Base-by-base conservation (phyloP, 1,140 invertebrate species). In the Rhagoletis zephyria region DNA sequence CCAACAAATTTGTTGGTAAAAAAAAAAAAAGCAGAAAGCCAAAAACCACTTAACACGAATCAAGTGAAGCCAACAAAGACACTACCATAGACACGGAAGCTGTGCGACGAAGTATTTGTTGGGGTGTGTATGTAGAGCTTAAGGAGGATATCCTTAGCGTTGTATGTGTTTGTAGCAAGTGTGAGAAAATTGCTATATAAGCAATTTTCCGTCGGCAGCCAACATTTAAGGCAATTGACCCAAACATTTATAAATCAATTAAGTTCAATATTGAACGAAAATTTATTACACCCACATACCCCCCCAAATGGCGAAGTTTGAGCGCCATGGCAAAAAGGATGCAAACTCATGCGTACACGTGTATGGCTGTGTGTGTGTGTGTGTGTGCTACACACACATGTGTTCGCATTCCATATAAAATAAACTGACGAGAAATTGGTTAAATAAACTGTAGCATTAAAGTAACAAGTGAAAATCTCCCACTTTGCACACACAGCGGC, bases 241-340 rank as follows among this genome's bases (percentile, higher is more conserved):
- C 74, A 81, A 81, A 81, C 74, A 81, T 81, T 81, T 81, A 81
- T 59, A 81, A 81, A 81, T 81, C 74, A 81, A 81, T 81, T 81
- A 81, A 81, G 74, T 81, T 81, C 74, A 81, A 81, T 81, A 81
- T 56, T 45, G 74, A 81, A 81, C 74, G 74, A 59, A 81, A 81
- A 81, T 81, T 81, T 81, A 81, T 81, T 81, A 63, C 61, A 9
- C 12, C 61, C 61, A 9, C 61, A 63, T 14, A 63, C n/a, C 9
- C 30, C 30, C 0, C 0, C 30, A 30, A 30, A 30, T 30, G 30
- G 30, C 30, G 51, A 56, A 56, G 51, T 56, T 56, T 1, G 5
- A 56, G 51, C 1, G 51, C 5, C 51, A 56, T 1, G 51, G 51
- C 51, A 56, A 56, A 56, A 5, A 56, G 10, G 51, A 30, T 30